These are phyloP conservation scores for Probaryconus sp. DNA, from an alignment of 1,140 invertebrate genomes.

Conservation along the genomic window DNA sequence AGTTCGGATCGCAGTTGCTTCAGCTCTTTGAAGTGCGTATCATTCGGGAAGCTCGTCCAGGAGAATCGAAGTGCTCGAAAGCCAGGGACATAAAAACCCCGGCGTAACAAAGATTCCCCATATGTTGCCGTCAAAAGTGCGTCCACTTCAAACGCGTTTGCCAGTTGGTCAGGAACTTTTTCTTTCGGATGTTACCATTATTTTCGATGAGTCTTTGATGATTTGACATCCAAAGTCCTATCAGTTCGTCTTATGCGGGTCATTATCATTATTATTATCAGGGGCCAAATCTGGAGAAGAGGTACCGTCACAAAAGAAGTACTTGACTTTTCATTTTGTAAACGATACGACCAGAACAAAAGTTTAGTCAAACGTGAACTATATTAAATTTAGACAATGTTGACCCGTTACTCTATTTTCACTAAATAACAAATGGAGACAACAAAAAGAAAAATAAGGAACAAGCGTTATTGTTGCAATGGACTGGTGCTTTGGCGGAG, in stretches of 20 bases:
- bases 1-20: constrained; percentile 47
- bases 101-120: constrained; percentile 63
- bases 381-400: constrained; percentile 17
- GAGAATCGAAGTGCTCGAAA: constrained; percentile 55
- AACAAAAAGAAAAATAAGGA: too few relatives aligned
- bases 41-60: constrained; percentile 53
- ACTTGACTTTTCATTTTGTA: not conserved
- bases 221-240: constrained; percentile 58
- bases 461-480: too few relatives aligned
- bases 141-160: constrained; percentile 58
- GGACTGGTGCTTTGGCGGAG: too few relatives aligned
- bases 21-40: constrained; percentile 66
- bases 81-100: constrained; percentile 38
- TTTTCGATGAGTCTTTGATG: constrained; percentile 51
- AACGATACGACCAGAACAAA: too few relatives aligned
- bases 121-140: constrained; percentile 65
- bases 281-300: not conserved
- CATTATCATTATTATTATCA: not conserved
- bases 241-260: constrained; percentile 29
- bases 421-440: too few relatives aligned
- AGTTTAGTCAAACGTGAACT: too few relatives aligned
- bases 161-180: constrained; percentile 68
- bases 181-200: constrained; percentile 53
- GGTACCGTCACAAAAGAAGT: too few relatives aligned
- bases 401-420: too few relatives aligned